Percentiles rank a stretch among this genome's conserved stretches.
phyloP scores from a whole-genome alignment of 2,113 vertebrate species.

The Oryzias curvinotus region DNA sequence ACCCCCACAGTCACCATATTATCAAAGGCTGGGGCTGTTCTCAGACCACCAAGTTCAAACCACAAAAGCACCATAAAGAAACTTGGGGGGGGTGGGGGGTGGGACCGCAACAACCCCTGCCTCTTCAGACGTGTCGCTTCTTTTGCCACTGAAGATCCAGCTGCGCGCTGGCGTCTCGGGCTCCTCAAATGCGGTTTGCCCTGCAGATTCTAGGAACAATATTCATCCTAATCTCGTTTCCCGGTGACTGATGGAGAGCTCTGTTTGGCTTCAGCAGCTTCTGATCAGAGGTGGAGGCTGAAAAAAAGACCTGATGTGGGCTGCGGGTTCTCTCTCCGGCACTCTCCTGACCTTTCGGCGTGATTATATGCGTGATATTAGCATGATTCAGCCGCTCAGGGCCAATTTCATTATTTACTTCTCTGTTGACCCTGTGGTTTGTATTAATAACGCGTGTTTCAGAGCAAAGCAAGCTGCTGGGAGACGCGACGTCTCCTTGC shows the following conservation, averaged over 20 bases:
- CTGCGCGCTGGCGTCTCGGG: conserved; percentile 39
- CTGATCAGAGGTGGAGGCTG: conserved; percentile 32
- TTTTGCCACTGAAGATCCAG: conserved; percentile 10
- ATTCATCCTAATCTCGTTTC: conserved; percentile 65
- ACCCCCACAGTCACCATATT: conserved; percentile 3
- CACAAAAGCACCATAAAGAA: conserved; percentile 67
- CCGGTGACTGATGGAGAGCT: conserved; percentile 55
- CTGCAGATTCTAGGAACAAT: conserved; percentile 45
- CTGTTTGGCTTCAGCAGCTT: conserved; percentile 22
- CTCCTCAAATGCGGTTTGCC: conserved; percentile 41
- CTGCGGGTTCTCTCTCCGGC: conserved; percentile 21
- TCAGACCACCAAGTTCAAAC: conserved; percentile 63
- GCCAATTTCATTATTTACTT: conserved; percentile 10
- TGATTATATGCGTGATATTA: conserved; percentile 28
- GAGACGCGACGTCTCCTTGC: conserved; percentile 4
- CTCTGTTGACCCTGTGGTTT: conserved; percentile 7
- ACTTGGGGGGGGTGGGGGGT: not conserved
- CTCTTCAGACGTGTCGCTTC: conserved; percentile 6
- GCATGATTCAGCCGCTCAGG: not conserved
- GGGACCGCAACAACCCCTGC: too few species aligned
- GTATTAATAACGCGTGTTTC: conserved; percentile 12
- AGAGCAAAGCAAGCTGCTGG: conserved; percentile 1
- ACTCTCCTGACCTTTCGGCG: conserved; percentile 39
- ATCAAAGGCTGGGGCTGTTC: conserved; percentile 58
- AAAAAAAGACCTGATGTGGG: conserved; percentile 10